Evolutionary conservation across 92 coral and sea anemone species (phyloP), one percentile per base, ranked within the genome.

Genomic region (Umimayanthus kanabou): DNA sequence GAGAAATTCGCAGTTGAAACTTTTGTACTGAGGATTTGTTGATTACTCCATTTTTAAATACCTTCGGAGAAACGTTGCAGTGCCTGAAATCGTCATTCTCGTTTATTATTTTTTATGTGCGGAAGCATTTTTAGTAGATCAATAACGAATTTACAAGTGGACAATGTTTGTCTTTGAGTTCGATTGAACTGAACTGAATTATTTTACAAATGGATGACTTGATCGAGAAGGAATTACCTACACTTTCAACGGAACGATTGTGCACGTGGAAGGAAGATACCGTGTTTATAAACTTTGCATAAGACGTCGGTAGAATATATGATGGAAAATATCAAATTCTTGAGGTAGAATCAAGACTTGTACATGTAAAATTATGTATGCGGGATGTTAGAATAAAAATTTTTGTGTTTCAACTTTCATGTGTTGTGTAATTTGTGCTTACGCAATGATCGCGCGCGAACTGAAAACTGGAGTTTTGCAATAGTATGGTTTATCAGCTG

Each of bases 1-100:
- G 40, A 58, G 53, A 80, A 80, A 80, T 80, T 80, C 50, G 73
- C 73, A 28, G 26, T 80, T 80, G 71, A 80, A 80, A 57, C 45
- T 80, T 57, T 80, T 9, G 15, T 33, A 58, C 61, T 30, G 72
- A 80, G 85, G 73, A 45, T 61, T 80, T 80, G 73, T 80, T 80
- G 40, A 61, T 0, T 0, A 80, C 43, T 80, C 72, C 85, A 80
- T 80, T 80, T 80, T 80, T 57, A 80, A 80, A 79, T 80, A 80
- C 84, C 58, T 57, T 80, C 65, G 84, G 69, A 79, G 29, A 55
- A 79, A 53, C 28, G 82, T 79, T 53, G 53, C 43, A 33, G 37
- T 55, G 16, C 20, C 3, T 55, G 64, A 10, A 55, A 55, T 55
- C 20, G 64, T 55, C 64, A 10, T 15, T 55, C 64, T 55, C 2